Evolutionary conservation across 92 coral and sea anemone genomes (phyloP).

Genomic region (Epizoanthus ramosus): DNA sequence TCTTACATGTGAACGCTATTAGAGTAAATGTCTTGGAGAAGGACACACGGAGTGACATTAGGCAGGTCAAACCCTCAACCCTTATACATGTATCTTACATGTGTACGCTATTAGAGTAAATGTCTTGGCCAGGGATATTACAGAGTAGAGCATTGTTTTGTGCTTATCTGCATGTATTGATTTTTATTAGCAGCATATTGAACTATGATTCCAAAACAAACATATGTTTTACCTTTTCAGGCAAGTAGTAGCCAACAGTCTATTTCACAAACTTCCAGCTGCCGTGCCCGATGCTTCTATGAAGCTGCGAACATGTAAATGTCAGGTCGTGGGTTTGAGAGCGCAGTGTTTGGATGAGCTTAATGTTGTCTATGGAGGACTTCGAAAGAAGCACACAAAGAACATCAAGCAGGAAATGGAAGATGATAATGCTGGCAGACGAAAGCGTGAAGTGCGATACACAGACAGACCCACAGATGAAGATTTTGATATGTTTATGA

Average conservation of each 20-base stretch:
- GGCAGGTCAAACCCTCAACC: too few relatives aligned
- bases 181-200: too few relatives aligned
- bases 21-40: too few relatives aligned
- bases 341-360: conserved; percentile 13
- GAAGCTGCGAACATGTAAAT: conserved; percentile 25
- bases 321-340: conserved; percentile 4
- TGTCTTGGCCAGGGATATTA: too few relatives aligned
- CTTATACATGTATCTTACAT: too few relatives aligned
- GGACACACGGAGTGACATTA: too few relatives aligned
- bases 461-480: conserved; percentile 38
- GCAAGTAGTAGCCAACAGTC: conserved; percentile 7
- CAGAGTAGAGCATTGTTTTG: too few relatives aligned
- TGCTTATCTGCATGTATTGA: too few relatives aligned
- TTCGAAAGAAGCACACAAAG: conserved; percentile 5
- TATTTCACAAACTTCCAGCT: conserved; percentile 16
- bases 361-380: conserved; percentile 20
- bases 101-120: too few relatives aligned
- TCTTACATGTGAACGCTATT: too few relatives aligned
- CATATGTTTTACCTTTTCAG: not conserved
- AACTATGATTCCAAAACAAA: too few relatives aligned
- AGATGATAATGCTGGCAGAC: conserved; percentile 10
- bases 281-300: conserved; percentile 8
- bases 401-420: conserved; percentile 27
- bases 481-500: conserved; percentile 30
- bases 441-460: conserved; percentile 25